Evolutionary conservation across 2,888 invertebrate species (phyloP).

Genomic region (Idaea dimidiata): DNA sequence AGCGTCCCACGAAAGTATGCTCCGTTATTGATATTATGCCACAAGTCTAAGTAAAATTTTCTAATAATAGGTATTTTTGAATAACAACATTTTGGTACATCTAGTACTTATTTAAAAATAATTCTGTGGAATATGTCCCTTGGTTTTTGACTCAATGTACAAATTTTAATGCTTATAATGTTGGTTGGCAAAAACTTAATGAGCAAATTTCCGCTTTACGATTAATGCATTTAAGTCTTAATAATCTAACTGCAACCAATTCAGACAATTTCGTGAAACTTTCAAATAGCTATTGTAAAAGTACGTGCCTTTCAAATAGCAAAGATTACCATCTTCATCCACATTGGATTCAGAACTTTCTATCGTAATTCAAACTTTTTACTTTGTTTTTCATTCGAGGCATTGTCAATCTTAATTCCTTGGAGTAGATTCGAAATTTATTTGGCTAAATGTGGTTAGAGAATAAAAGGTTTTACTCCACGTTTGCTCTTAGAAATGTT

Average conservation of each 20-base stretch:
- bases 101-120: too few relatives aligned
- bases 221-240: background rate
- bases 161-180: too few relatives aligned
- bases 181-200: too few relatives aligned
- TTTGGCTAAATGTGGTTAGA: background rate
- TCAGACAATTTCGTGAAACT: background rate
- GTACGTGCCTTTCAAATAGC: slow-evolving; percentile 1
- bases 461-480: background rate
- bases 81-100: too few relatives aligned
- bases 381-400: background rate
- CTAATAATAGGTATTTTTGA: too few relatives aligned
- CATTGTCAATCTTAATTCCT: background rate
- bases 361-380: slow-evolving; percentile 1
- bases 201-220: too few relatives aligned
- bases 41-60: too few relatives aligned
- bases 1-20: background rate
- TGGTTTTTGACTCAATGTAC: too few relatives aligned
- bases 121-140: too few relatives aligned
- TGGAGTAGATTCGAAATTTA: background rate
- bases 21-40: background rate
- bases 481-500: background rate
- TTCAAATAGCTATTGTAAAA: background rate
- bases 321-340: background rate
- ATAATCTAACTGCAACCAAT: background rate
- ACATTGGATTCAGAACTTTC: slow-evolving; percentile 1